These are phyloP conservation scores for Myripristis jacobus DNA, from an alignment of 2,797 vertebrate genomes.

Conservation along the genomic window DNA sequence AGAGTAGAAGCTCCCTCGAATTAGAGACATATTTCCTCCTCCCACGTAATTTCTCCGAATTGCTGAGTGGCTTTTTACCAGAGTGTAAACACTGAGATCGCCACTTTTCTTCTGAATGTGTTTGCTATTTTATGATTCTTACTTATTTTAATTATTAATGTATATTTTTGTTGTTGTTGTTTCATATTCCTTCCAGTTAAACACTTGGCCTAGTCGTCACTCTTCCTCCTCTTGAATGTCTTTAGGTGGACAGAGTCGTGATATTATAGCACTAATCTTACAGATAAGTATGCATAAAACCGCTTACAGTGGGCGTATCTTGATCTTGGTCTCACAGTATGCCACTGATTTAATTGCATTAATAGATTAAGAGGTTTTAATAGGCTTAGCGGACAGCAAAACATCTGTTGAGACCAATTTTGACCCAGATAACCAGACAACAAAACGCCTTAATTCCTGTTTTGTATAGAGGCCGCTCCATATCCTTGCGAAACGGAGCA, in stretches of 20 bases:
- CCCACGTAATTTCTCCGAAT: conserved; percentile 61
- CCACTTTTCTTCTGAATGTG: not conserved
- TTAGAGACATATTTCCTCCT: conserved; percentile 44
- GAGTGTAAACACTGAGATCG: conserved; percentile 61
- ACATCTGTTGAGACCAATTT: too few relatives aligned
- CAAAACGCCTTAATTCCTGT: too few relatives aligned
- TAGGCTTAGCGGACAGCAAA: too few relatives aligned
- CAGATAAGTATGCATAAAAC: too few relatives aligned
- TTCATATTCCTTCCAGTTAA: not conserved
- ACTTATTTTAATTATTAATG: not conserved
- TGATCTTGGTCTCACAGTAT: not conserved
- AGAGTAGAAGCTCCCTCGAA: conserved; percentile 46
- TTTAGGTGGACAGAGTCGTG: too few relatives aligned
- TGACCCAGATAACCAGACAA: too few relatives aligned
- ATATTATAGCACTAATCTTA: too few relatives aligned
- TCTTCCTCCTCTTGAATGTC: too few relatives aligned
- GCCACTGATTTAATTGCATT: not conserved
- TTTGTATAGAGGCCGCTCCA: too few relatives aligned
- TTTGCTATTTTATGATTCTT: not conserved
- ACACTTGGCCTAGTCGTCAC: conserved; percentile 13
- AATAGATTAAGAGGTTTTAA: not conserved
- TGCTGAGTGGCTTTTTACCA: conserved; percentile 13
- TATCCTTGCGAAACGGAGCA: not conserved
- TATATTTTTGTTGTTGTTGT: too few relatives aligned
- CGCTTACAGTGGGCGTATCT: too few relatives aligned